Base-by-base conservation (phyloP, 2,797 vertebrate genomes). In the Bradypodion pumilum region DNA sequence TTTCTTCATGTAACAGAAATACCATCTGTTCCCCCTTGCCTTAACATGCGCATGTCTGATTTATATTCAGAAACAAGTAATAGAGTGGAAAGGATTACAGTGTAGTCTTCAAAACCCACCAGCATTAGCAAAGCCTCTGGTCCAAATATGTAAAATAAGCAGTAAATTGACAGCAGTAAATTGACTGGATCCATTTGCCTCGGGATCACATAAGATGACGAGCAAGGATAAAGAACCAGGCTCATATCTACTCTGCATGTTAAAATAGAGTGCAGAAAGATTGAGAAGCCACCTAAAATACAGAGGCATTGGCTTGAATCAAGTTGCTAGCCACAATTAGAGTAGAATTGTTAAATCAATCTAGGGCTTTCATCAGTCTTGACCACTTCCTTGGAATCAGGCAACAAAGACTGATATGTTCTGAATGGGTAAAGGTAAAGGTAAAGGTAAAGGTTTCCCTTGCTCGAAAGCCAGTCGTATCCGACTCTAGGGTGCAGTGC, bases 11-110 rank as follows among this genome's bases (percentile, higher is more conserved):
- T 52, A 84, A 91, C 92, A 94, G 93, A 94, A 93, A 92, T 92
- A 74, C 95, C 95, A 95, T 96, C 95, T 96, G 95, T 93, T 94
- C 93, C 66, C 93, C 92, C 74, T 88, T 83, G 90, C 89, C 87
- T 89, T 87, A 88, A 86, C 79, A 86, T 75, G 82, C 87, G 90
- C 86, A 82, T 84, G 76, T 93, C 94, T 92, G 90, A 90, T 94
- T 94, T 83, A 89, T 93, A 92, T 94, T 94, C 92, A 88, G 86
- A 66, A 89, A 87, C 91, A 93, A 91, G 90, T 90, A 92, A 82
- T 83, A 85, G 70, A 73, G 87, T 46, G 65, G 21, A 92, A 92
- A 92, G 91, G 91, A 94, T 94, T 94, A 94, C 80, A 89, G 82
- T 88, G 85, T 74, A 69, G 91, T 92, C 85, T 91, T 90, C 94